phyloP scores from a whole-genome alignment of 2,797 vertebrate species.

The Coccyzus lansbergi region DNA sequence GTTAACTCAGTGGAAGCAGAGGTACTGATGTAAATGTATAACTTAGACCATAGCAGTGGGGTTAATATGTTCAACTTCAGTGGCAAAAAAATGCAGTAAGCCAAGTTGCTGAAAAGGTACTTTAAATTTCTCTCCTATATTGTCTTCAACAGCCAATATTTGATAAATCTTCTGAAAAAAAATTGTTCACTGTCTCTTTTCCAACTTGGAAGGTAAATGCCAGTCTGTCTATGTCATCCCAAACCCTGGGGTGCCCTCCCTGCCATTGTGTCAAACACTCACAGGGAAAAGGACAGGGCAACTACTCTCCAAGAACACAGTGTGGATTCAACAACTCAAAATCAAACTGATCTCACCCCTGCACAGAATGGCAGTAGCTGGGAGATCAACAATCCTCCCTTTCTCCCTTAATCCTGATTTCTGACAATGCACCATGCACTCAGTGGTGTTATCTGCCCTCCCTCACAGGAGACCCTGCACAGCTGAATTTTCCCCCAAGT shows the following conservation, averaged over 20 bases:
- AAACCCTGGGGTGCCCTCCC: background rate
- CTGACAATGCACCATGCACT: background rate
- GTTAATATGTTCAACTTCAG: background rate
- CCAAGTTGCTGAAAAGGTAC: background rate
- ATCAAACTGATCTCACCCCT: background rate
- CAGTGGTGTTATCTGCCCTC: background rate
- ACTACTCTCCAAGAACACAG: background rate
- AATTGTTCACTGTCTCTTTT: background rate
- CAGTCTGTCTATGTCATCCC: background rate
- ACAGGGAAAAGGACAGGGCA: background rate
- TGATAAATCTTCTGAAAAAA: background rate
- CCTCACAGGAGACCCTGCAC: background rate
- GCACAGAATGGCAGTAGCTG: background rate
- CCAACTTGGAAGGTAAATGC: background rate
- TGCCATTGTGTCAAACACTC: background rate
- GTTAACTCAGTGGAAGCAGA: background rate
- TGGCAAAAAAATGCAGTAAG: background rate
- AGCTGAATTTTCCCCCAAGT: background rate
- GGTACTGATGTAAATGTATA: background rate
- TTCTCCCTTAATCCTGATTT: background rate
- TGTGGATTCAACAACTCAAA: background rate
- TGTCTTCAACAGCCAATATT: background rate
- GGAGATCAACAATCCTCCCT: accelerated
- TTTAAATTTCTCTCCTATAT: background rate
- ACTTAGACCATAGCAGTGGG: background rate